These are phyloP conservation scores for Elanoides forficatus DNA, from an alignment of 2,113 vertebrate genomes.

Conservation along the genomic window DNA sequence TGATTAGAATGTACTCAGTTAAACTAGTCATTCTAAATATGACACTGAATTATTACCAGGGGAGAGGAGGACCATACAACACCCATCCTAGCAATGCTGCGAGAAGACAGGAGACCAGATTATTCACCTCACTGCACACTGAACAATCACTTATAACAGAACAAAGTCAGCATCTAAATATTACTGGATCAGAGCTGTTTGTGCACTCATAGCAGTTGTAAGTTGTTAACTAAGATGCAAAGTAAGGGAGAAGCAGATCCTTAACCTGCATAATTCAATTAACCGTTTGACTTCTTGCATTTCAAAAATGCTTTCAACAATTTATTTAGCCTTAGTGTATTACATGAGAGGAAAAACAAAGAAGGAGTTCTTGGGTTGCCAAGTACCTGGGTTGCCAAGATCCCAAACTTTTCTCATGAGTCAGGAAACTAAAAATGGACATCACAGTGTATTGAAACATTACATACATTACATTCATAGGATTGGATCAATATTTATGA, in stretches of 20 bases:
- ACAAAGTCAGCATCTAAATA: background rate
- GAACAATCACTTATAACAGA: background rate
- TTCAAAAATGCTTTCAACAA: background rate
- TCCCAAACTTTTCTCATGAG: background rate
- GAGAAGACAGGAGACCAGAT: background rate
- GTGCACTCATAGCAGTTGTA: background rate
- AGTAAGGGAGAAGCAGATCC: background rate
- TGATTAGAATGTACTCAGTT: constrained; percentile 18
- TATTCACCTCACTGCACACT: background rate
- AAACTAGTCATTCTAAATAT: background rate
- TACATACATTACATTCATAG: background rate
- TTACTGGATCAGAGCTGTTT: background rate
- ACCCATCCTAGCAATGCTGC: background rate
- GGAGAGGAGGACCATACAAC: background rate
- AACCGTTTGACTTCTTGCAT: background rate
- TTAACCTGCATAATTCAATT: background rate
- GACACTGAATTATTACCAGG: background rate
- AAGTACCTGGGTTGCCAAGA: background rate
- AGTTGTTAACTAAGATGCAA: background rate
- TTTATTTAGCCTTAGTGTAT: background rate
- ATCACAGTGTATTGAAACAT: background rate
- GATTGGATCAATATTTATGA: background rate
- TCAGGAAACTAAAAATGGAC: background rate
- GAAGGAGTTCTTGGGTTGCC: background rate
- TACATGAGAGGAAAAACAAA: background rate